Evolutionary conservation across 2,888 invertebrate species (phyloP).

Genomic region (Phalangium opilio): DNA sequence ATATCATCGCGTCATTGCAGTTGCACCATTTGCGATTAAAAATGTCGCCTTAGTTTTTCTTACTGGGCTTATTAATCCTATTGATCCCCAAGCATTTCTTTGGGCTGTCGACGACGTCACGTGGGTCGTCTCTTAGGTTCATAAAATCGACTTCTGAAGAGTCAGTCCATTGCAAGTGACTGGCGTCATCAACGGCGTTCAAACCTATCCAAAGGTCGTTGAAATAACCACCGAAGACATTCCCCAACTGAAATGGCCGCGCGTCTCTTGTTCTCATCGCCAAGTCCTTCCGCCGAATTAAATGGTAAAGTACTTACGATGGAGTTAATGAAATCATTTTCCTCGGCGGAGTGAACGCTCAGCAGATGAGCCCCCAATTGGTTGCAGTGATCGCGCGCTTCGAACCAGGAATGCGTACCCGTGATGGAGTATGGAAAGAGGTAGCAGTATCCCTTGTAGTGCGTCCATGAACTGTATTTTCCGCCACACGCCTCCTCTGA

Average conservation of each 20-base stretch:
- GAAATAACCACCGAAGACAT: constrained; percentile 1
- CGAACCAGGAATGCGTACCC: constrained; percentile 8
- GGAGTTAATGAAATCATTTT: constrained; percentile 9
- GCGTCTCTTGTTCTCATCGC: no score
- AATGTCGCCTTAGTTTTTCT: no score
- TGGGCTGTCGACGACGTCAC: no score
- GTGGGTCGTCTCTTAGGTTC: no score
- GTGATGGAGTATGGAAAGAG: neutral
- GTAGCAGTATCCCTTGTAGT: constrained; percentile 10
- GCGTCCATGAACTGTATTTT: constrained; percentile 5
- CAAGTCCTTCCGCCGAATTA: no score
- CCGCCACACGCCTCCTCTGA: no score
- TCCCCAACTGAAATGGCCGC: no score
- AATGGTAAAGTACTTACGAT: constrained; percentile 4
- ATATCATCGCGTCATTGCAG: no score
- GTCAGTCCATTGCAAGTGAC: constrained; percentile 9
- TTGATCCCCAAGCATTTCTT: no score
- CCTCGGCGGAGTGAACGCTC: constrained; percentile 11
- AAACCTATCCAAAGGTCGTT: constrained; percentile 12
- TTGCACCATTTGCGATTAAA: no score
- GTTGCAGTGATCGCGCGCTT: constrained; percentile 12
- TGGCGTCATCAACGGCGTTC: constrained; percentile 5
- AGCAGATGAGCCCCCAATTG: constrained; percentile 8
- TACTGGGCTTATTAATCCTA: no score
- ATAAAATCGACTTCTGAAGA: constrained; percentile 4